Evolutionary conservation across 2,888 invertebrate genomes (phyloP), one percentile per base, ranked within the genome.

Genomic region (Hirudinaria manillensis): DNA sequence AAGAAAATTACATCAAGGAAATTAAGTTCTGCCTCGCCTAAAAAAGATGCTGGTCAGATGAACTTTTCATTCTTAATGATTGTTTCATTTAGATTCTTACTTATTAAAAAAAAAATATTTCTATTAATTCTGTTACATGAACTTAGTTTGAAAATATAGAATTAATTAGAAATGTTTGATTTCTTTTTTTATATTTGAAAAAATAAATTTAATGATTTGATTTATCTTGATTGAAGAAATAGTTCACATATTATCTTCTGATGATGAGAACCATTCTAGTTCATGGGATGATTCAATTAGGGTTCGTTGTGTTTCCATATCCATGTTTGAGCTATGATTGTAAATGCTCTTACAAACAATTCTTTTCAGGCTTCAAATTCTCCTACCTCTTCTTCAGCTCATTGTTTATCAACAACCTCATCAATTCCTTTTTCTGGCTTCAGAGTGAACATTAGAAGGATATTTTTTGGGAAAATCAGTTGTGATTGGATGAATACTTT

Each of bases 401-500:
- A 45, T 45, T 45, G 13, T 45, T 45, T 45, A 45, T 16, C 45
- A 10, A 45, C 45, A 16, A 45, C 45, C 16, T 45, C 68, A 68
- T 68, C 36, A 68, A 68, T 68, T 32, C 68, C 68, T n/a, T 68
- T 68, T 68, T 68, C 68, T 68, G 68, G 68, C 21, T 68, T 68
- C 68, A 32, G 68, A 32, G 32, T 68, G 29, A 68, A 68, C 32
- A 36, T 68, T 6, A 68, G 36, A 36, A 68, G 16, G 27, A 36
- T 68, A 29, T 68, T 29, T 32, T 68, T 68, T 68, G 68, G 68
- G 10, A 68, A 68, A 32, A 68, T 68, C 36, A 34, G 68, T 32
- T 68, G 68, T 36, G 36, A 68, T 68, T 68, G 68, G 68, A 24
- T 68, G 34, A 68, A 68, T 68, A 34, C 36, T 2, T 34, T 68